Evolutionary conservation across 2,888 invertebrate species (phyloP), one percentile per base, ranked within the genome.

Genomic region (Ceraclea dissimilis): DNA sequence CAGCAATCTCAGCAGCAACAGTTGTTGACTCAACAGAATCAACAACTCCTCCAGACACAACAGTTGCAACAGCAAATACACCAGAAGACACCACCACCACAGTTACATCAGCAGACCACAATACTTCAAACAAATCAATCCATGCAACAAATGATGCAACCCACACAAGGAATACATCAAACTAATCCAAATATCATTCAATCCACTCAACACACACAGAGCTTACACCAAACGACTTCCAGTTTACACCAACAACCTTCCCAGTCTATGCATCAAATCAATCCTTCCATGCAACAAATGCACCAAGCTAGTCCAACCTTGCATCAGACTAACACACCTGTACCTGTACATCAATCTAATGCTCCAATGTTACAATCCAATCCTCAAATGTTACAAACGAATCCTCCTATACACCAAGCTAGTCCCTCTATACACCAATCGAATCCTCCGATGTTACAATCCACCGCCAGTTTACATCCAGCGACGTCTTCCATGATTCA

Each of bases 11-110:
- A 56, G 22, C 52, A 43, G 16, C 52, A 49, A 21, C 52, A 52
- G 26, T 19, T 48, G n/a, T 19, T 43, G 2, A 33, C 49, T 19
- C 17, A 19, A 17, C 54, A 54, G 26, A 22, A 49, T 6, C 48
- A 53, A 19, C 51, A 56, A 34, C 53, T 52, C n/a, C 51, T 49
- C 39, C 61, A 50, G 47, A 49, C 20, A 57, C 53, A 59, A n/a
- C 56, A 60, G 21, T 51, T 59, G 2, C 49, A 52, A 55, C 54
- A 54, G 20, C 49, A 52, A 18, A 46, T 57, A 16, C 52, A 55
- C 33, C 51, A 44, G 31, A 54, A 39, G 50, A 58, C 51, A 20
- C 52, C 57, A 26, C 54, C 47, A 43, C 56, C 50, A 22, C 49
- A 21, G 43, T 21, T 49, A 13, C 57, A 49, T 39, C 31, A 48